Evolutionary conservation across 2,888 invertebrate species (phyloP), one percentile per base, ranked within the genome.

Genomic region (Trachelus tabidus): DNA sequence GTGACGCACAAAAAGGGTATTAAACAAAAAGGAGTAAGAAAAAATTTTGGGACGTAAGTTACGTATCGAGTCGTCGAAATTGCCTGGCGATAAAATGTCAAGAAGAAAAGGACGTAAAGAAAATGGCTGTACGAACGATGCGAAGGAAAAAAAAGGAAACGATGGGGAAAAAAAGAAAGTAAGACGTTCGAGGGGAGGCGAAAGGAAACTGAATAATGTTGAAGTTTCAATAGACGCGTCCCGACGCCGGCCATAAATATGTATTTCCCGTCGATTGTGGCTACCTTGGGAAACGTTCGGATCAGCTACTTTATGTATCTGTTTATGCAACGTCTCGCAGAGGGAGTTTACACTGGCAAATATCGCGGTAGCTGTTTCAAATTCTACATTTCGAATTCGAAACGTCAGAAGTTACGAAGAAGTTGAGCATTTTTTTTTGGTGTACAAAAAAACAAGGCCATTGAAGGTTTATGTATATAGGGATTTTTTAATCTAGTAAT

Each of bases 221-320:
- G 71, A 71, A 71, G 71, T 71, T 71, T 71, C 71, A 34, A 71
- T 71, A 71, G 34, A 71, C 34, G 71, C 34, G 31, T 31, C 34
- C 71, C 33, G 71, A 34, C 33, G 71, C 34, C 71, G 31, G 12
- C 71, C 71, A 71, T 71, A 71, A 71, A 71, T 71, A 71, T 71
- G 71, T 34, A 34, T 33, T 71, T 71, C 23, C 56, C 23, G 9
- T 56, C 71, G 71, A 71, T 71, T 31, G 71, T 71, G 71, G 31
- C 71, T 34, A 34, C 71, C 71, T 34, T 71, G 33, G 71, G 71
- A 71, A 31, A 34, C 33, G 15, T 71, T 71, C 71, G 33, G 71
- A 71, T 71, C 71, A 34, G 34, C 56, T 56, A 56, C 15, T 71
- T 71, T 71, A 71, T 71, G 71, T 34, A 71, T 34, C 71, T 71